Evolutionary conservation across 2,113 vertebrate species (phyloP).

Genomic region (Sterrhoptilus dennistouni): DNA sequence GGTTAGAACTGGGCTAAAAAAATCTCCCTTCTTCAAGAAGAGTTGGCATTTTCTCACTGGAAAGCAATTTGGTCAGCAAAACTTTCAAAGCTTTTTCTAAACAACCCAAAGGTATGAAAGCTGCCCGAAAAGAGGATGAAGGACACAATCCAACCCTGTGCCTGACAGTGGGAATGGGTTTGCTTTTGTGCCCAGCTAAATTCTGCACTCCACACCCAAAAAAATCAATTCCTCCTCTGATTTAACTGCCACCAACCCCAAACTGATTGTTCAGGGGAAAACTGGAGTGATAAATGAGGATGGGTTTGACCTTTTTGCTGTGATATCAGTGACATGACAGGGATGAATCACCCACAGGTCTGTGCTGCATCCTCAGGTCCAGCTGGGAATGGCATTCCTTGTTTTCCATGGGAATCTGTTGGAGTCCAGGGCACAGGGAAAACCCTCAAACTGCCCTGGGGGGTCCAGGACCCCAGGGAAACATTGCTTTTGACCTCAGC

Average conservation of each 20-base stretch:
- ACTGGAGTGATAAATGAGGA: neutral
- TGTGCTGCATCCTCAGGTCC: too few species aligned
- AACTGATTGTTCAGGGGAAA: neutral
- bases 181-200: neutral
- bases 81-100: neutral
- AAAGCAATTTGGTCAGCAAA: neutral
- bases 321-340: neutral
- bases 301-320: neutral
- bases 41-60: neutral
- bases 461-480: too few species aligned
- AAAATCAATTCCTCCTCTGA: neutral
- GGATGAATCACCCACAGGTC: rapidly evolving
- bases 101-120: neutral
- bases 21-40: neutral
- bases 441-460: too few species aligned
- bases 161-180: neutral
- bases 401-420: neutral
- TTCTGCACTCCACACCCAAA: neutral
- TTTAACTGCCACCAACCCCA: neutral
- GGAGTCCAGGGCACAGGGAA: too few species aligned
- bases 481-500: too few species aligned
- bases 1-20: neutral
- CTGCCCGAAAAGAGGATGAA: neutral
- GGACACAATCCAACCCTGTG: neutral
- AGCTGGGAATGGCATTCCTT: too few species aligned